Conservation (phyloP, 2,888 invertebrate genomes). For the Hemaris fuciformis region DNA sequence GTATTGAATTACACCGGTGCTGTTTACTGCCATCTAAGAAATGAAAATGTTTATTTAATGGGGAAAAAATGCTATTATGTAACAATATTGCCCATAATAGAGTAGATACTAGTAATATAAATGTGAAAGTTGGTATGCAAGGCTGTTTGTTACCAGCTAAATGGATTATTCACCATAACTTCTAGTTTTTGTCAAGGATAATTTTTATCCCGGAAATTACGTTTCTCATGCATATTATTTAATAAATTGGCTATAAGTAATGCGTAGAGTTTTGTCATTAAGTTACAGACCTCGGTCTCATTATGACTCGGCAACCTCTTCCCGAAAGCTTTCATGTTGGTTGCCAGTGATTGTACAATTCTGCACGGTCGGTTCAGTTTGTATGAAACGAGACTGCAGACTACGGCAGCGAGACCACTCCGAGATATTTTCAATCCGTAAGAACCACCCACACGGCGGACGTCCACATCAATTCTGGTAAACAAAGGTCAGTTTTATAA, state of each 20-base stretch:
- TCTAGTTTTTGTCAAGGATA: too few species aligned
- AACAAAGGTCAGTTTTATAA: too few species aligned
- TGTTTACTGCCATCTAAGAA: slow-evolving; percentile 48
- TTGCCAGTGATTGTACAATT: slow-evolving; percentile 82
- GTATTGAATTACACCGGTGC: slow-evolving; percentile 73
- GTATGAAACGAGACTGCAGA: slow-evolving; percentile 83
- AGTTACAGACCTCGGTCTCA: slow-evolving; percentile 67
- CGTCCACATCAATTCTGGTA: slow-evolving; percentile 85
- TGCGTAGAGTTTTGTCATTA: too few species aligned
- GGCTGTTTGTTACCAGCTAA: too few species aligned
- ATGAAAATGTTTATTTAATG: background rate
- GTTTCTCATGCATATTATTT: too few species aligned
- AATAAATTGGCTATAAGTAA: too few species aligned
- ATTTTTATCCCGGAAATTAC: too few species aligned
- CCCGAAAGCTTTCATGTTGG: slow-evolving; percentile 82
- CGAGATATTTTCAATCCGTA: slow-evolving; percentile 88
- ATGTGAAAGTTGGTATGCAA: too few species aligned
- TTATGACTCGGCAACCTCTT: slow-evolving; percentile 71
- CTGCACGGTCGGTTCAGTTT: slow-evolving; percentile 84
- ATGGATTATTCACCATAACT: too few species aligned
- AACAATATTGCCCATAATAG: too few species aligned
- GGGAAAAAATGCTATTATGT: too few species aligned
- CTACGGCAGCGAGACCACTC: slow-evolving; percentile 77
- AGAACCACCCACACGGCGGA: slow-evolving; percentile 50
- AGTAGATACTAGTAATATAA: too few species aligned